Evolutionary conservation across 2,888 invertebrate species (phyloP).

Genomic region (Yponomeuta sedellus): DNA sequence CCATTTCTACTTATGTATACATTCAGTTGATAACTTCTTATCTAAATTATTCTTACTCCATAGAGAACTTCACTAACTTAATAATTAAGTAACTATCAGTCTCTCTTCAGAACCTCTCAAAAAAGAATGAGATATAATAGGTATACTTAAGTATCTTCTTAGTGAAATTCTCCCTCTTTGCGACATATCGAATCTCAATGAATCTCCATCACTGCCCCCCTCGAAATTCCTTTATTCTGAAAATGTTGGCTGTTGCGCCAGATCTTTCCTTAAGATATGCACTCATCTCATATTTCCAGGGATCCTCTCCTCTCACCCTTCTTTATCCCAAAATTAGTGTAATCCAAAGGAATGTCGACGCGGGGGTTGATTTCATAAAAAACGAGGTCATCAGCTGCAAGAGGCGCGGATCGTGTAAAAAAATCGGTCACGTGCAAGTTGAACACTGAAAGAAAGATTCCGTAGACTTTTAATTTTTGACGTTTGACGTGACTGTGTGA

Average conservation of each 20-base stretch:
- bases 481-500: too few species aligned
- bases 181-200: not conserved
- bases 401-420: not conserved
- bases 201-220: not conserved
- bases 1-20: too few species aligned
- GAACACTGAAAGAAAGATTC: too few species aligned
- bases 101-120: too few species aligned
- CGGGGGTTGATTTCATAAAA: not conserved
- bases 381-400: conserved; percentile 4
- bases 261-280: not conserved
- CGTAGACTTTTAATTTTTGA: too few species aligned
- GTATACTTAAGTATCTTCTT: too few species aligned
- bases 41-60: too few species aligned
- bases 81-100: too few species aligned
- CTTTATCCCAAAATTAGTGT: not conserved
- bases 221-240: not conserved
- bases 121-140: too few species aligned
- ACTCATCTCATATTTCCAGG: not conserved
- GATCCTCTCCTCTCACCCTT: not conserved
- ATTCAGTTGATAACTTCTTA: too few species aligned
- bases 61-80: too few species aligned
- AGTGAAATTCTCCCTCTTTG: too few species aligned
- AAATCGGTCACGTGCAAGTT: not conserved
- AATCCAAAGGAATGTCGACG: not conserved
- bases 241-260: not conserved